Evolutionary conservation across 1,140 invertebrate species (phyloP).

Genomic region (Delia radicum): DNA sequence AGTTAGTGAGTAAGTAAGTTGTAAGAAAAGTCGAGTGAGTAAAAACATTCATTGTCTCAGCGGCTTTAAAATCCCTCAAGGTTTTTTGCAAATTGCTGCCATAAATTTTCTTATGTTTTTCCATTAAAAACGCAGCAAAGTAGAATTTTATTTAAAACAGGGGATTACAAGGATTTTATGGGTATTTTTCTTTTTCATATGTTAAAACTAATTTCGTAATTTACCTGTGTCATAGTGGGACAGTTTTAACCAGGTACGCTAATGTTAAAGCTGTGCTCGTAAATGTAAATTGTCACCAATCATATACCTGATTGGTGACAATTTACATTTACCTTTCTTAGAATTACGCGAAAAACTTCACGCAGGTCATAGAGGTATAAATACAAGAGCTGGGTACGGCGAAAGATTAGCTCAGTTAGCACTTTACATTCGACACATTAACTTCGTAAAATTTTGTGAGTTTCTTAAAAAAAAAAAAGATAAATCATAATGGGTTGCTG

Average conservation of each 20-base stretch:
- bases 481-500: constrained; percentile 26
- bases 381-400: neutral
- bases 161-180: constrained; percentile 17
- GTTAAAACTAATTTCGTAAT: neutral
- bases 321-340: neutral
- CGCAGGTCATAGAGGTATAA: neutral
- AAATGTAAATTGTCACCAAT: neutral
- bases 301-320: too few relatives aligned
- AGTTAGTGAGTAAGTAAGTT: too few relatives aligned
- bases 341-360: constrained; percentile 17
- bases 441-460: neutral
- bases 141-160: constrained; percentile 1
- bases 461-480: neutral
- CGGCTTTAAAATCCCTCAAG: neutral
- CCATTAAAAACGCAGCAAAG: neutral
- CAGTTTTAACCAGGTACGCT: neutral
- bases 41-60: constrained; percentile 1
- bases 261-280: neutral
- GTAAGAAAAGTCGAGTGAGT: neutral
- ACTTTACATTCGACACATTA: neutral
- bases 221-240: neutral
- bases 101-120: neutral
- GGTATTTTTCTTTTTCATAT: neutral
- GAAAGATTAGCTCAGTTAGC: neutral
- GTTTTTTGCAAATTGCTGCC: neutral